Conservation (phyloP, 2,113 vertebrate genomes). For the Diglossa brunneiventris region DNA sequence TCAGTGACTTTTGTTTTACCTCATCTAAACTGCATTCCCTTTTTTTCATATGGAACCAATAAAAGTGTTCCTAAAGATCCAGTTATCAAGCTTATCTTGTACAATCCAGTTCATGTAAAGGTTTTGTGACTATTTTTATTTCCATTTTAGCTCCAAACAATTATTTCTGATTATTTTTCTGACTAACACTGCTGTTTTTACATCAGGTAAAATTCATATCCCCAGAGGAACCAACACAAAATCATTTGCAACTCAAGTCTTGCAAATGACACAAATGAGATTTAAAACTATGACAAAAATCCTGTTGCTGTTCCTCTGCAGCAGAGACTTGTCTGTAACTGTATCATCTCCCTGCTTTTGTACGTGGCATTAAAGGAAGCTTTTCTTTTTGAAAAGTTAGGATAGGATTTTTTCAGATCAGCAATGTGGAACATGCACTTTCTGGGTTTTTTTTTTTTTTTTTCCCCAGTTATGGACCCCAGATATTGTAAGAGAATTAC, state of each 20-base stretch:
- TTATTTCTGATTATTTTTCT: not conserved
- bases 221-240: not conserved
- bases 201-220: not conserved
- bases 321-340: not conserved
- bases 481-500: not conserved
- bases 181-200: not conserved
- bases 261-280: not conserved
- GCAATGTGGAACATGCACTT: rapidly evolving
- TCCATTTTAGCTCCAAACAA: not conserved
- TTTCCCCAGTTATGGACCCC: rapidly evolving
- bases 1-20: not conserved
- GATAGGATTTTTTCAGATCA: not conserved
- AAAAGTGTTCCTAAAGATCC: not conserved
- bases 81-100: not conserved
- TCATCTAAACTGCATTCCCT: not conserved
- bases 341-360: not conserved
- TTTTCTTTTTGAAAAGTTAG: not conserved
- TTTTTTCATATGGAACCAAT: not conserved
- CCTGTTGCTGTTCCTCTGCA: not conserved
- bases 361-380: not conserved
- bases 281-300: not conserved
- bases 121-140: not conserved
- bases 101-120: not conserved
- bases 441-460: not conserved
- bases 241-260: not conserved